phyloP scores from a whole-genome alignment of 2,888 invertebrate species.

The Mantis religiosa region DNA sequence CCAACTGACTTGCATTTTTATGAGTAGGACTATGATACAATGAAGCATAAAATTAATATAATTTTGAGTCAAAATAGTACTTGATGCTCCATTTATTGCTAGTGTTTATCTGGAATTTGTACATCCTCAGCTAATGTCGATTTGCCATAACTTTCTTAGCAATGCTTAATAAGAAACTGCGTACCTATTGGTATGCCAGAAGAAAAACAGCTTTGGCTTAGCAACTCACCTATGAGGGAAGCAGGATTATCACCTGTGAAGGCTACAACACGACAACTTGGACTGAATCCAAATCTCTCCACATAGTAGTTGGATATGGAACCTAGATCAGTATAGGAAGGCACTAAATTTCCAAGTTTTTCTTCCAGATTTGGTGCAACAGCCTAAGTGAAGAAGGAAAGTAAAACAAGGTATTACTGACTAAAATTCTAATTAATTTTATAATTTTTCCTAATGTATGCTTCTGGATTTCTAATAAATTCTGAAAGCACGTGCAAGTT shows the following conservation, averaged over 20 bases:
- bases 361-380: constrained; percentile 69
- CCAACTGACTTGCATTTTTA: no score
- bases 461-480: no score
- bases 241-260: constrained; percentile 96
- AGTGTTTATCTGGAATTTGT: no score
- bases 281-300: constrained; percentile 77
- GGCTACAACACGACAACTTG: constrained; percentile 74
- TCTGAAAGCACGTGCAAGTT: no score
- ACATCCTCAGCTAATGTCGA: no score
- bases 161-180: no score
- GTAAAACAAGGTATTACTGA: constrained; percentile 7
- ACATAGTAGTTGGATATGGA: constrained; percentile 74
- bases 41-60: no score
- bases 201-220: background rate
- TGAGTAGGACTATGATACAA: no score
- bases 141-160: no score
- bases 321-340: constrained; percentile 68
- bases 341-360: constrained; percentile 72
- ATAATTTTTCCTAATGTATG: no score
- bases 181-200: background rate
- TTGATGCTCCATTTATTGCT: no score
- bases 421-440: background rate
- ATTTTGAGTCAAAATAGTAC: no score
- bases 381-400: constrained; percentile 47
- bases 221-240: constrained; percentile 64